A percentile compares a stretch with the other conserved stretches of the same genome.
These are phyloP conservation scores for Dermatemys mawii DNA, from an alignment of 2,113 vertebrate species.

Conservation along the genomic window DNA sequence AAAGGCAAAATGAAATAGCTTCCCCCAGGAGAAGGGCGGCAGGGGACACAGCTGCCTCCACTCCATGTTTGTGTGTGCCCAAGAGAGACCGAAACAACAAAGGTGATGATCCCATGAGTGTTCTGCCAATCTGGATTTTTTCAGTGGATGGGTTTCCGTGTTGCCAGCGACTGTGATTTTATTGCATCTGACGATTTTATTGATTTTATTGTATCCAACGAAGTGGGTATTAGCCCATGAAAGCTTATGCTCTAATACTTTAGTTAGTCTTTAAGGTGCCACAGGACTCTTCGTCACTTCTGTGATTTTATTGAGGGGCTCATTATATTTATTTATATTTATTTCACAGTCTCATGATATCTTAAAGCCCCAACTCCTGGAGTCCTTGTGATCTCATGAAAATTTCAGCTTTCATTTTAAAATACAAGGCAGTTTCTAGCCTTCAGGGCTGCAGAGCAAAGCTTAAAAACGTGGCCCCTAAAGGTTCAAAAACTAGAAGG, in stretches of 20 bases:
- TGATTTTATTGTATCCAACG: too few relatives aligned
- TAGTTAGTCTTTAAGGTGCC: too few relatives aligned
- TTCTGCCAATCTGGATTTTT: background rate
- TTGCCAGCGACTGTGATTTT: background rate
- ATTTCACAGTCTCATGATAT: background rate
- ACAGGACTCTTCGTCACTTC: too few relatives aligned
- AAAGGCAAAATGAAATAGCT: background rate
- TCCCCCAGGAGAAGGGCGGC: background rate
- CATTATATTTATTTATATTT: background rate
- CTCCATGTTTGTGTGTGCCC: background rate
- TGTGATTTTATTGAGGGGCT: background rate
- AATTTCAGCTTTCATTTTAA: background rate
- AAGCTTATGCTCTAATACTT: too few relatives aligned
- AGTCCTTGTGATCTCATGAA: background rate
- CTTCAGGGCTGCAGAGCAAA: slow-evolving; percentile 24
- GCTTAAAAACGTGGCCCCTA: slow-evolving; percentile 37
- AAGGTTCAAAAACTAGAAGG: slow-evolving; percentile 30
- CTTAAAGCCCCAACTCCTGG: background rate
- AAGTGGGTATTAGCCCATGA: too few relatives aligned
- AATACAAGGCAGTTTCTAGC: slow-evolving; percentile 16
- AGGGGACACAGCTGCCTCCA: background rate
- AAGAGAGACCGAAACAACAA: background rate
- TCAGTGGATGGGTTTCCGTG: background rate
- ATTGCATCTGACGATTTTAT: too few relatives aligned
- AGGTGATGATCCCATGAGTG: background rate